phyloP scores from a whole-genome alignment of 2,888 invertebrate genomes.

The Limnephilus marmoratus region DNA sequence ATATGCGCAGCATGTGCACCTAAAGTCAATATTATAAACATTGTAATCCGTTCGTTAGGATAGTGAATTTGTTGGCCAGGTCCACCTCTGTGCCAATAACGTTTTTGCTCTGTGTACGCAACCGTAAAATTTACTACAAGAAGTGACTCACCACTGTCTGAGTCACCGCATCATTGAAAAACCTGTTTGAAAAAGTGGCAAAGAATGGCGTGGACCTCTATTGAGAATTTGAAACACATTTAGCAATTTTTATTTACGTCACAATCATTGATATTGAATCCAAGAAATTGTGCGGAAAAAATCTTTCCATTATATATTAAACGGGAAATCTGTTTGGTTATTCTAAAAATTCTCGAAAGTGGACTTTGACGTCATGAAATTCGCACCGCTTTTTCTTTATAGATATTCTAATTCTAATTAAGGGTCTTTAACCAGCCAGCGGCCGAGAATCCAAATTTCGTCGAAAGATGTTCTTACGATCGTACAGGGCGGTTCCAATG shows the following conservation, averaged over 20 bases:
- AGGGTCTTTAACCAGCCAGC: too few relatives aligned
- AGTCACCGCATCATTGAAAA: slow-evolving; percentile 11
- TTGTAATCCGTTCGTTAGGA: too few relatives aligned
- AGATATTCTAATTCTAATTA: background rate
- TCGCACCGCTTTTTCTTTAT: background rate
- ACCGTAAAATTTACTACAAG: background rate
- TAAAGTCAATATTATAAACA: too few relatives aligned
- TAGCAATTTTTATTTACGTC: background rate
- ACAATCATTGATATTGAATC: background rate
- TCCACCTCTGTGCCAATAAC: background rate
- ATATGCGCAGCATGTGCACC: too few relatives aligned
- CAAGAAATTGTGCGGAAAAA: background rate
- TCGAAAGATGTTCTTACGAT: too few relatives aligned
- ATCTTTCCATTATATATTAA: background rate
- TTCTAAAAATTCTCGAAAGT: background rate
- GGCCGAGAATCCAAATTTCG: too few relatives aligned
- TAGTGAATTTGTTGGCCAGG: background rate
- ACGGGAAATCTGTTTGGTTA: background rate
- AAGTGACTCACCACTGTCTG: slow-evolving; percentile 1
- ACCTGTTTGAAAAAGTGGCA: slow-evolving; percentile 2
- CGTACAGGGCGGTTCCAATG: too few relatives aligned
- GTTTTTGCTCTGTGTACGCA: background rate
- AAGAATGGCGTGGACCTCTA: background rate
- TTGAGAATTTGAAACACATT: background rate
- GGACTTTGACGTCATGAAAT: background rate